Conservation (phyloP, 2,797 vertebrate genomes). For the Craterocephalus amniculus region DNA sequence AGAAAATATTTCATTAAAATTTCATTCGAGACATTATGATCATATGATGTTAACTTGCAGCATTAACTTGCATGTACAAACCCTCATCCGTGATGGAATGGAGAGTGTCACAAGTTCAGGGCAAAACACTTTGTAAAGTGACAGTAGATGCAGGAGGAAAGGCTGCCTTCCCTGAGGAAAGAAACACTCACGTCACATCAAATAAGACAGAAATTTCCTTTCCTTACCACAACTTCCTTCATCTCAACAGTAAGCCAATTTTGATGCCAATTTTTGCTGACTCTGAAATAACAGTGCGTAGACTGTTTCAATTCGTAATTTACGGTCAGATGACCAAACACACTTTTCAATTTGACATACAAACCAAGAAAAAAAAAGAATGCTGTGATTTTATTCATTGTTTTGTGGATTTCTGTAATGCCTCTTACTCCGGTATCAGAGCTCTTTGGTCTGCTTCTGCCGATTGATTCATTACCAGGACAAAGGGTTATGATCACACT, state of each 20-base stretch:
- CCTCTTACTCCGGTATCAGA: neutral
- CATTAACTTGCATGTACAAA: conserved; percentile 68
- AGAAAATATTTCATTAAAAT: conserved; percentile 28
- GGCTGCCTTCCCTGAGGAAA: conserved; percentile 87
- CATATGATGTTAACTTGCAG: neutral
- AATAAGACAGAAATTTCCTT: neutral
- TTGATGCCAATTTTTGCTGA: neutral
- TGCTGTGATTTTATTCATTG: neutral
- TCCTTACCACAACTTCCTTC: neutral
- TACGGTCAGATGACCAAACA: neutral
- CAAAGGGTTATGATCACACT: neutral
- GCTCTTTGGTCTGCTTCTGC: neutral
- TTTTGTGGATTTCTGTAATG: neutral
- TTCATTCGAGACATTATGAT: neutral
- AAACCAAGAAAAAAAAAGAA: neutral
- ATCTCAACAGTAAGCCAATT: no score
- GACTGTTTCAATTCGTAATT: neutral
- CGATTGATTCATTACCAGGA: neutral
- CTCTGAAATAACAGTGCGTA: neutral
- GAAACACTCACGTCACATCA: conserved; percentile 10
- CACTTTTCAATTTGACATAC: neutral
- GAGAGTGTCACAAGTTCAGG: conserved; percentile 88
- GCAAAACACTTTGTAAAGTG: conserved; percentile 90
- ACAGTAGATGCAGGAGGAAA: conserved; percentile 88
- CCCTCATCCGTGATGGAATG: conserved; percentile 85